Conservation (phyloP, 2,888 invertebrate species). For the Drosophila sordidapex region DNA sequence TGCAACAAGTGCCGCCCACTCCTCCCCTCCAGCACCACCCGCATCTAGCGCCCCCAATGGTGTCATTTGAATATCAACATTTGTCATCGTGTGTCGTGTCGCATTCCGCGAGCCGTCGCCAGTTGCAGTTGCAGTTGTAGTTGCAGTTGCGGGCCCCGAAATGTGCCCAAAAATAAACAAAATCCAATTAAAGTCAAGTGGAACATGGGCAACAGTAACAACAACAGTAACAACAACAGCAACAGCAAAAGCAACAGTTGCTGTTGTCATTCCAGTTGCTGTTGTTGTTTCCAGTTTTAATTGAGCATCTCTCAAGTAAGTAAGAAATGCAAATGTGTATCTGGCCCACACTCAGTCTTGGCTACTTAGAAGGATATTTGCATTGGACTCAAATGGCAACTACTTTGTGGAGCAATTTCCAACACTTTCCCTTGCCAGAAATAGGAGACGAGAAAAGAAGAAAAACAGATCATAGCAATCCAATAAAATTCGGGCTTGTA, state of each 20-base stretch:
- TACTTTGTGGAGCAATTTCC: constrained; percentile 65
- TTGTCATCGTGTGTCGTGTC: constrained; percentile 80
- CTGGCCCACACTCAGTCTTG: constrained; percentile 43
- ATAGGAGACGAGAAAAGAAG: background rate
- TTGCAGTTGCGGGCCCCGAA: constrained; percentile 52
- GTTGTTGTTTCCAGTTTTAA: constrained; percentile 52
- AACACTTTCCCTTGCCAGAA: constrained; percentile 70
- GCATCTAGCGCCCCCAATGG: constrained; percentile 57
- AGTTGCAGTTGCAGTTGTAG: constrained; percentile 26
- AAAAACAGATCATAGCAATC: constrained; percentile 54
- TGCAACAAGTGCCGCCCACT: constrained; percentile 48
- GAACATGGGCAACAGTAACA: constrained; percentile 55
- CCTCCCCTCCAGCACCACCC: constrained; percentile 15
- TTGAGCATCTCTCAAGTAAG: constrained; percentile 65
- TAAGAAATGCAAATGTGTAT: constrained; percentile 64
- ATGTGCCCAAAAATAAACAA: constrained; percentile 77
- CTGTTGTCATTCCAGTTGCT: constrained; percentile 29
- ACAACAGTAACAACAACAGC: constrained; percentile 30
- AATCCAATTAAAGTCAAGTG: constrained; percentile 79
- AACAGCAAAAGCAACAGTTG: constrained; percentile 11
- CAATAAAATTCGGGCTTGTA: constrained; percentile 70
- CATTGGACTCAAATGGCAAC: constrained; percentile 52
- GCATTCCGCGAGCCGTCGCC: constrained; percentile 69
- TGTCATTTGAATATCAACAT: constrained; percentile 80
- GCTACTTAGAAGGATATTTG: constrained; percentile 60